Evolutionary conservation across 2,113 vertebrate species (phyloP).

Genomic region (Phyllostomus hastatus): DNA sequence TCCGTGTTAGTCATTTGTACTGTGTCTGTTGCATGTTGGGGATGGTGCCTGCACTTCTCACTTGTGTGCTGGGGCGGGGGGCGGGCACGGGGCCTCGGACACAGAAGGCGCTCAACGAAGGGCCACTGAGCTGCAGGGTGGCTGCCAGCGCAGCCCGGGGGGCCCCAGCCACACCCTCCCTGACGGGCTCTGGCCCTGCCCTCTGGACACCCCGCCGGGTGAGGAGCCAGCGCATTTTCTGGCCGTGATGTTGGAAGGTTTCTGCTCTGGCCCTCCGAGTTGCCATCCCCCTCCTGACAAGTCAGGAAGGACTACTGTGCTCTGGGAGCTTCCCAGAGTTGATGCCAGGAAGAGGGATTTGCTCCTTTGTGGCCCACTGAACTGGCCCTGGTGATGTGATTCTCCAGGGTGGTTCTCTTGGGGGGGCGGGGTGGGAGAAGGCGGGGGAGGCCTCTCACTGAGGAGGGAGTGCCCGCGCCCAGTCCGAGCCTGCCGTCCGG

Average conservation of each 20-base stretch:
- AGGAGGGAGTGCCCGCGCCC: not conserved
- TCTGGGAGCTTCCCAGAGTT: not conserved
- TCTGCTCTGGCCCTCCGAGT: not conserved
- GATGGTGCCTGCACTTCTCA: not conserved
- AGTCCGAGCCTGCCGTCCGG: not conserved
- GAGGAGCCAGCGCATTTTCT: not conserved
- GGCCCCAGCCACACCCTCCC: fast-evolving
- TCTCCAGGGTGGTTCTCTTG: not conserved
- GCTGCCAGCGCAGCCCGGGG: not conserved
- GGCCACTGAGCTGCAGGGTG: fast-evolving
- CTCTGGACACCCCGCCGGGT: not conserved
- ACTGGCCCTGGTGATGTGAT: not conserved
- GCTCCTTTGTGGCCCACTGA: not conserved
- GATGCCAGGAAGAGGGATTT: not conserved
- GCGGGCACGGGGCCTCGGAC: not conserved
- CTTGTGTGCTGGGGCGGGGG: not conserved
- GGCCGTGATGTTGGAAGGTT: not conserved
- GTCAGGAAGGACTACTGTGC: not conserved
- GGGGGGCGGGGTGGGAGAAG: not conserved
- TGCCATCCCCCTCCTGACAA: fast-evolving
- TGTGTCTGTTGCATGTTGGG: not conserved
- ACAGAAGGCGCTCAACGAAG: not conserved
- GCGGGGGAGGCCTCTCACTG: not conserved
- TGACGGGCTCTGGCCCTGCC: not conserved
- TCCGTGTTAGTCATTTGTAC: not conserved